phyloP scores from a whole-genome alignment of 2,797 vertebrate species.

The Coracias cyanogaster region DNA sequence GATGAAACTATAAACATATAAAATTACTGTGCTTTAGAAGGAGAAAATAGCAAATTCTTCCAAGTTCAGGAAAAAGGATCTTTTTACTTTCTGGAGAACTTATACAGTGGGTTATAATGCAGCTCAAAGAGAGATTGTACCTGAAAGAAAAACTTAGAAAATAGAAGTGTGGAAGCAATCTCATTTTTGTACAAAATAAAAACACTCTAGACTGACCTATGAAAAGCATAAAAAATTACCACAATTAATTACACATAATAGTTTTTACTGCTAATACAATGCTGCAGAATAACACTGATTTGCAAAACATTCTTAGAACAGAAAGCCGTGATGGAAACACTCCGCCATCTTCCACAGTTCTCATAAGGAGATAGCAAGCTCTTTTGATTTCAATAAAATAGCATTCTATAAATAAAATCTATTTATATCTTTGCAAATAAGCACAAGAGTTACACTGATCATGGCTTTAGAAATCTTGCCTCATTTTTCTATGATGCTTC shows the following conservation, averaged over 20 bases:
- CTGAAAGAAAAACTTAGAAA: not conserved
- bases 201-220: not conserved
- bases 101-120: not conserved
- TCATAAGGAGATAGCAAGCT: constrained; percentile 37
- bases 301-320: not conserved
- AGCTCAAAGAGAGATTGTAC: not conserved
- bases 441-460: constrained; percentile 55
- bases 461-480: constrained; percentile 51
- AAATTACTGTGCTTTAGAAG: not conserved
- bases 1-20: not conserved
- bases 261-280: constrained; percentile 11
- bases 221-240: not conserved
- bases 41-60: not conserved
- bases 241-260: not conserved
- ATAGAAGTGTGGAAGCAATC: not conserved
- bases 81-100: not conserved
- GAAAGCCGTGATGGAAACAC: not conserved
- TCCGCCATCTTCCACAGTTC: not conserved
- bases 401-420: constrained; percentile 66
- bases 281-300: constrained; percentile 26
- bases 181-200: not conserved
- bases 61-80: not conserved
- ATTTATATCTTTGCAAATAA: constrained; percentile 69
- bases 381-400: constrained; percentile 45
- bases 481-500: constrained; percentile 42